These are phyloP conservation scores for Sebastolobus altivelis DNA, from an alignment of 2,797 vertebrate genomes.

Conservation along the genomic window DNA sequence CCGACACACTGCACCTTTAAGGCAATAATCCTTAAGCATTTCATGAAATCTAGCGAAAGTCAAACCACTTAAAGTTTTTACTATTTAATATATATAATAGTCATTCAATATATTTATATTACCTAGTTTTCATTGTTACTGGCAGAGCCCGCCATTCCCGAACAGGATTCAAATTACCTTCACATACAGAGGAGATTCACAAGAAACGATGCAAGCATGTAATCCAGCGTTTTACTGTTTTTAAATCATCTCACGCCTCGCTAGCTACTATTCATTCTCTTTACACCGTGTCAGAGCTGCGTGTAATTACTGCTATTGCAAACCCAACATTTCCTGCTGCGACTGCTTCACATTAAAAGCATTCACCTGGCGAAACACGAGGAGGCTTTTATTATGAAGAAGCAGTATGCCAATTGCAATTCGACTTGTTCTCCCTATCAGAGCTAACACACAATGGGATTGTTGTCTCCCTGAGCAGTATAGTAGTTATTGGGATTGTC, in stretches of 20 bases:
- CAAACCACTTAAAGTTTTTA: neutral
- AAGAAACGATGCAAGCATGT: neutral
- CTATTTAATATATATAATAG: neutral
- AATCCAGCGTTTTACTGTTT: neutral
- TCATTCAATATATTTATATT: neutral
- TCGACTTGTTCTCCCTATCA: neutral
- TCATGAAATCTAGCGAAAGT: neutral
- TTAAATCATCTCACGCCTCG: neutral
- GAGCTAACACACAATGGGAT: slow-evolving; percentile 9
- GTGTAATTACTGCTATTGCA: neutral
- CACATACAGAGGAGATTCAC: neutral
- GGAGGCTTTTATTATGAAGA: neutral
- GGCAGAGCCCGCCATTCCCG: neutral
- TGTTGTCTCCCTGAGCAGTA: slow-evolving; percentile 3
- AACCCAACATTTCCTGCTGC: neutral
- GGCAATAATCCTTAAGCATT: neutral
- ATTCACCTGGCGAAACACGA: neutral
- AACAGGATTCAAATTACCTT: neutral
- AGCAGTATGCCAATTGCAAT: neutral
- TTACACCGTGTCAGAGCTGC: neutral
- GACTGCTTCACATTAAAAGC: neutral
- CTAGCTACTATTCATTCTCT: neutral
- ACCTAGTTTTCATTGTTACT: neutral
- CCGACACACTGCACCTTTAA: neutral
- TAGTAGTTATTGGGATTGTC: slow-evolving; percentile 34